A percentile compares a stretch with the other conserved stretches of the same genome.
These are phyloP conservation scores for Phortica okadai DNA, from an alignment of 2,888 invertebrate genomes.

Conservation along the genomic window DNA sequence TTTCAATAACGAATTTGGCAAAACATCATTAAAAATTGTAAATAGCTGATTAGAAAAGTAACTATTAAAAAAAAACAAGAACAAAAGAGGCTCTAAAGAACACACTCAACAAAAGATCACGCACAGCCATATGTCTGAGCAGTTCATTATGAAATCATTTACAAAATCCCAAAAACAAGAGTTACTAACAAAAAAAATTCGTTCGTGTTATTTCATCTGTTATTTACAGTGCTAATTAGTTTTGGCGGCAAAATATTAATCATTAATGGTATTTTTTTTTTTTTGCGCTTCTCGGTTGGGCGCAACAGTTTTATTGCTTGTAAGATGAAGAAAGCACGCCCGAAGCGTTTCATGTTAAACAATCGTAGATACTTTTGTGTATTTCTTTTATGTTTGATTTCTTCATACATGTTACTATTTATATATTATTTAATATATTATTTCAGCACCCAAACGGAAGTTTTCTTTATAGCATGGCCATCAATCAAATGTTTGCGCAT, in stretches of 20 bases:
- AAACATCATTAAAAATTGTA: neutral
- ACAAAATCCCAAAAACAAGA: neutral
- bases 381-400: neutral
- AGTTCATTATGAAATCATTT: conserved; percentile 15
- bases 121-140: neutral
- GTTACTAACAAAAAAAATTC: neutral
- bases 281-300: neutral
- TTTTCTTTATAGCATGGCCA: neutral
- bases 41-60: neutral
- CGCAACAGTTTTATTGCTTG: neutral
- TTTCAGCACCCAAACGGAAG: conserved; percentile 9
- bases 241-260: conserved; percentile 13
- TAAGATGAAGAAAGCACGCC: conserved; percentile 1
- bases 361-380: neutral
- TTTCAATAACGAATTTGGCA: neutral
- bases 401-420: neutral
- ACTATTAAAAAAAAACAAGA: neutral
- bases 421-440: neutral
- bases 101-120: neutral
- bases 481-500: conserved; percentile 6
- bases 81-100: neutral
- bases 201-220: neutral
- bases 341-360: neutral
- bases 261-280: neutral
- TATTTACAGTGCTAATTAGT: conserved; percentile 12